These are phyloP conservation scores for Papilio demoleus DNA, from an alignment of 2,888 invertebrate genomes.

Conservation along the genomic window DNA sequence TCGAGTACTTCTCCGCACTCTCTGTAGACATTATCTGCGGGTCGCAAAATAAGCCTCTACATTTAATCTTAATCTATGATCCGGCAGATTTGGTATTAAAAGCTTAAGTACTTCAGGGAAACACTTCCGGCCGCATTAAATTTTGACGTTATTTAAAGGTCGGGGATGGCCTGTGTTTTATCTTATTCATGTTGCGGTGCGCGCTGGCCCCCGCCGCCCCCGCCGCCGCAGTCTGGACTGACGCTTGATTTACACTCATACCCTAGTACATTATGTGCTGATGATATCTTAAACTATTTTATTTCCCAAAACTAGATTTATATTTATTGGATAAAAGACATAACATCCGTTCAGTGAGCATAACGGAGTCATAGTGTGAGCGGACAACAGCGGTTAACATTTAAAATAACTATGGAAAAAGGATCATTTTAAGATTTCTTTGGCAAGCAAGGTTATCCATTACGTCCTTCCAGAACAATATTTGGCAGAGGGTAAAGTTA, in stretches of 20 bases:
- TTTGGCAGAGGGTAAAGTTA: slow-evolving; percentile 21
- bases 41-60: slow-evolving; percentile 14
- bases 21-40: slow-evolving; percentile 2
- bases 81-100: slow-evolving; percentile 23
- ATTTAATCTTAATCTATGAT: slow-evolving; percentile 29
- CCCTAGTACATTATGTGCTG: too few relatives aligned
- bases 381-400: neutral
- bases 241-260: too few relatives aligned
- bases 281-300: too few relatives aligned
- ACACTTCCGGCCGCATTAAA: slow-evolving; percentile 19
- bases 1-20: neutral
- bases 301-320: too few relatives aligned
- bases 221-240: too few relatives aligned
- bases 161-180: slow-evolving; percentile 8
- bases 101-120: slow-evolving; percentile 26
- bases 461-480: neutral
- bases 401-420: neutral
- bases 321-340: too few relatives aligned
- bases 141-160: slow-evolving; percentile 27
- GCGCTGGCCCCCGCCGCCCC: neutral
- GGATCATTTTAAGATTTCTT: neutral
- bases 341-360: too few relatives aligned
- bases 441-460: slow-evolving; percentile 1
- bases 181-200: neutral
- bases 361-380: too few relatives aligned